Evolutionary conservation across 64 coral and sea anemone species (phyloP).

Genomic region (Stichodactyla mertensii): DNA sequence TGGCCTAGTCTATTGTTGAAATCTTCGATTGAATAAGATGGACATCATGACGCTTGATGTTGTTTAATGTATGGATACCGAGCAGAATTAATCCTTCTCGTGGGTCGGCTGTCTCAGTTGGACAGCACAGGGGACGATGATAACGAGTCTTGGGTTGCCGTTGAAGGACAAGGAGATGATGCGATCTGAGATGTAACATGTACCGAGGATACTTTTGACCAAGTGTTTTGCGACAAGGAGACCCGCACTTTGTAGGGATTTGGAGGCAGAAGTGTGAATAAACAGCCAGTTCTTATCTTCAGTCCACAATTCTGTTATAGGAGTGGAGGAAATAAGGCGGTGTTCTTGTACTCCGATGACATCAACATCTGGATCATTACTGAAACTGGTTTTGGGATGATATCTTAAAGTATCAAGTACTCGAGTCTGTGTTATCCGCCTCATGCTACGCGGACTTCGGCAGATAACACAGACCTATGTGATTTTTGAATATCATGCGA

Average conservation of each 20-base stretch:
- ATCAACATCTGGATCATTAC: not conserved
- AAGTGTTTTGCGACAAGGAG: not conserved
- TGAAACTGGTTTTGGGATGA: too few species aligned
- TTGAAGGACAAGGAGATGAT: not conserved
- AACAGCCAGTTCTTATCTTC: conserved; percentile 3
- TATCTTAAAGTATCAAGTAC: too few species aligned
- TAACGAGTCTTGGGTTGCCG: not conserved
- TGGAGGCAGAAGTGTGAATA: not conserved
- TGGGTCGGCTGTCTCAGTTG: not conserved
- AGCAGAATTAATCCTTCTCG: not conserved
- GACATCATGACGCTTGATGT: conserved; percentile 17
- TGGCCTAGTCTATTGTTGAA: conserved; percentile 30
- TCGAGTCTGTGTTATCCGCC: too few species aligned
- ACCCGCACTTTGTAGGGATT: not conserved
- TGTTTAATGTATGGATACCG: not conserved
- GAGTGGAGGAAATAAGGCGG: not conserved
- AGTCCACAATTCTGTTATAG: not conserved
- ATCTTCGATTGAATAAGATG: conserved; percentile 36
- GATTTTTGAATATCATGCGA: too few species aligned
- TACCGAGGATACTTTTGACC: too few species aligned
- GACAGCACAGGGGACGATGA: conserved; percentile 27
- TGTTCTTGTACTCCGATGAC: conserved; percentile 19
- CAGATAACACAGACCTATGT: too few species aligned
- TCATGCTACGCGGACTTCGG: too few species aligned
- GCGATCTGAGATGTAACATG: conserved; percentile 18